A percentile compares a stretch with the other conserved stretches of the same genome.
Evolutionary conservation across 2,797 vertebrate species (phyloP).

Genomic region (Bradypodion ventrale): DNA sequence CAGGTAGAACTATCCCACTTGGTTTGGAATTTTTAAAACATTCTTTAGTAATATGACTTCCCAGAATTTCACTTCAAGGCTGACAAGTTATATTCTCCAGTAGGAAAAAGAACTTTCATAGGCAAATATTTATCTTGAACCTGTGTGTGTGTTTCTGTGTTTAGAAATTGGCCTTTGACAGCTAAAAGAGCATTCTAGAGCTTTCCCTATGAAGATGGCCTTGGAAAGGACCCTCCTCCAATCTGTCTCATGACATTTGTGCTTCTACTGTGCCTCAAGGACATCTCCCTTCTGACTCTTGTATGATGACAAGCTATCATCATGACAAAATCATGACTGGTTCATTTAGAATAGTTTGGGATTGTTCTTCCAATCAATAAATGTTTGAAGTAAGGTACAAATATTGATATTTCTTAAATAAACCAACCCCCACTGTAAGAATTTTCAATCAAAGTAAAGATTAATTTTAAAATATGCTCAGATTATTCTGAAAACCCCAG

Average conservation of each 20-base stretch:
- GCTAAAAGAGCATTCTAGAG: not conserved
- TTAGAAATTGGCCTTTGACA: not conserved
- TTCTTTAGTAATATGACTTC: not conserved
- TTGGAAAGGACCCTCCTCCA: not conserved
- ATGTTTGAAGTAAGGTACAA: not conserved
- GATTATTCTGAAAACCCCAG: too few species aligned
- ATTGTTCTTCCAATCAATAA: not conserved
- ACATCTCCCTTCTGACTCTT: not conserved
- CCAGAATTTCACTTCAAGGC: constrained; percentile 1
- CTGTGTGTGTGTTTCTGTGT: not conserved
- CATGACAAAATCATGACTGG: not conserved
- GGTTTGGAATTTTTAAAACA: not conserved
- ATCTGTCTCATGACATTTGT: not conserved
- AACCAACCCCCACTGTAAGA: not conserved
- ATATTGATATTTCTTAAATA: not conserved
- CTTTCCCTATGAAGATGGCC: not conserved
- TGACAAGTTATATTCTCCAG: not conserved
- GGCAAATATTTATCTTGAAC: constrained; percentile 17
- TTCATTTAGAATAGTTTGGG: not conserved
- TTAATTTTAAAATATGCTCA: not conserved
- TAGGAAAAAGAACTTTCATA: not conserved
- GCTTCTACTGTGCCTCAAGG: not conserved
- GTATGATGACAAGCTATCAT: not conserved
- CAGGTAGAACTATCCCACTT: not conserved
- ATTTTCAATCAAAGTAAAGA: not conserved